phyloP scores from a whole-genome alignment of 2,888 invertebrate genomes.

The Dicyrtoma fusca region DNA sequence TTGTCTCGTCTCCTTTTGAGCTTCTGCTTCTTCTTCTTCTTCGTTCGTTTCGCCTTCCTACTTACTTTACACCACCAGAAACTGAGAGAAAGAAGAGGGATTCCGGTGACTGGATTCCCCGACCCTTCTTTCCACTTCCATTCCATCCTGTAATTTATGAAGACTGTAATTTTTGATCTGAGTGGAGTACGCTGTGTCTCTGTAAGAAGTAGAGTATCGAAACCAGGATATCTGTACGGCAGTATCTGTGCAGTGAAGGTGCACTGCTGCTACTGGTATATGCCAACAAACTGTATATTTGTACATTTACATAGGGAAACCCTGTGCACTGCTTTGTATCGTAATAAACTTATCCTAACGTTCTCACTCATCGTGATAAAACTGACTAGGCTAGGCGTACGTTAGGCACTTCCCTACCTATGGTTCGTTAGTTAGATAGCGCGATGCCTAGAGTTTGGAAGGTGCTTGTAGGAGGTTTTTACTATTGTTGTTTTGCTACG shows the following conservation, averaged over 20 bases:
- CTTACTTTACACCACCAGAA: slow-evolving; percentile 21
- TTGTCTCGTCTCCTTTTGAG: slow-evolving; percentile 31
- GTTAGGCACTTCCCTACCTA: too few species aligned
- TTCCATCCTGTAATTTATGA: slow-evolving; percentile 43
- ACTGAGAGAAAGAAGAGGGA: slow-evolving; percentile 21
- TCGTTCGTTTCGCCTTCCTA: neutral
- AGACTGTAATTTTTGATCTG: slow-evolving; percentile 40
- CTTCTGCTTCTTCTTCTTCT: slow-evolving; percentile 6
- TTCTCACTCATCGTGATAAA: slow-evolving; percentile 9
- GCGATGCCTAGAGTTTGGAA: too few species aligned
- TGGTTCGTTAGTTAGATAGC: too few species aligned
- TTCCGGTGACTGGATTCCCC: slow-evolving; percentile 31
- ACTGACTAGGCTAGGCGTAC: too few species aligned
- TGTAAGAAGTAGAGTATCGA: too few species aligned
- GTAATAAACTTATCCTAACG: slow-evolving; percentile 20
- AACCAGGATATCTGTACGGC: too few species aligned
- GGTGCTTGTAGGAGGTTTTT: too few species aligned
- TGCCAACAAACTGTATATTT: too few species aligned
- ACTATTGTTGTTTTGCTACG: too few species aligned
- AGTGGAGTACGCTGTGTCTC: neutral
- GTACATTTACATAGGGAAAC: neutral
- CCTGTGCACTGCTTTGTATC: too few species aligned
- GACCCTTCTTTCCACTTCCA: slow-evolving; percentile 39
- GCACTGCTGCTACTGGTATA: too few species aligned
- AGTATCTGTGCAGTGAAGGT: too few species aligned